Evolutionary conservation across 2,113 vertebrate genomes (phyloP).

Genomic region (Coptodon rendalli): DNA sequence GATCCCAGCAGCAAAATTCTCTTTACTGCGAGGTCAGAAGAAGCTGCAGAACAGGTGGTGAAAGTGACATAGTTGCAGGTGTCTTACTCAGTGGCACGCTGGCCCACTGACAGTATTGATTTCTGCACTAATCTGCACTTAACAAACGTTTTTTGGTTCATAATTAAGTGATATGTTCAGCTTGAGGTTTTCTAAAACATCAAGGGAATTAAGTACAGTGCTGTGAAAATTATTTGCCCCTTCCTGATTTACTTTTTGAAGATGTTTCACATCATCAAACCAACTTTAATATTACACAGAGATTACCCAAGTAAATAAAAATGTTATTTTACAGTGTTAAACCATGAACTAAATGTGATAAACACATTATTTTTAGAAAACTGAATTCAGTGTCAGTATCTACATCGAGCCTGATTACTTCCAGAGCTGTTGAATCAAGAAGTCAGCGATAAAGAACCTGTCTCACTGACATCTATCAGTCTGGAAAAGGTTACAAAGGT

Average conservation of each 20-base stretch:
- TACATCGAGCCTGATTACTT: fast-evolving
- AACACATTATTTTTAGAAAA: background rate
- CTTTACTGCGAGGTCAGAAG: background rate
- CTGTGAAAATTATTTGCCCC: background rate
- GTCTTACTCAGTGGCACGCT: background rate
- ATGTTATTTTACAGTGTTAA: background rate
- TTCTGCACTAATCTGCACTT: background rate
- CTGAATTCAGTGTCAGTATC: background rate
- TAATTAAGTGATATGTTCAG: background rate
- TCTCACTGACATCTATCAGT: fast-evolving
- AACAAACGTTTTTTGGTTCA: fast-evolving
- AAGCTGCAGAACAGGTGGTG: background rate
- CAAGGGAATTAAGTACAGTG: background rate
- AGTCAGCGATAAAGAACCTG: background rate
- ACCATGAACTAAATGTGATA: background rate
- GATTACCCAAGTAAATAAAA: background rate
- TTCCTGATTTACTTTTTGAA: background rate
- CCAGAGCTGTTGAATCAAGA: background rate
- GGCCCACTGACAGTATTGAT: background rate
- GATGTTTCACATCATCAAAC: background rate
- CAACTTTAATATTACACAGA: background rate
- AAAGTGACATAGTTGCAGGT: background rate
- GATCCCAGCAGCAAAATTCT: background rate
- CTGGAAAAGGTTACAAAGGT: background rate
- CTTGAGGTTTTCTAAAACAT: background rate